Base-by-base conservation (phyloP, 2,888 invertebrate genomes). In the Pseudococcus jackbeardsleyi region DNA sequence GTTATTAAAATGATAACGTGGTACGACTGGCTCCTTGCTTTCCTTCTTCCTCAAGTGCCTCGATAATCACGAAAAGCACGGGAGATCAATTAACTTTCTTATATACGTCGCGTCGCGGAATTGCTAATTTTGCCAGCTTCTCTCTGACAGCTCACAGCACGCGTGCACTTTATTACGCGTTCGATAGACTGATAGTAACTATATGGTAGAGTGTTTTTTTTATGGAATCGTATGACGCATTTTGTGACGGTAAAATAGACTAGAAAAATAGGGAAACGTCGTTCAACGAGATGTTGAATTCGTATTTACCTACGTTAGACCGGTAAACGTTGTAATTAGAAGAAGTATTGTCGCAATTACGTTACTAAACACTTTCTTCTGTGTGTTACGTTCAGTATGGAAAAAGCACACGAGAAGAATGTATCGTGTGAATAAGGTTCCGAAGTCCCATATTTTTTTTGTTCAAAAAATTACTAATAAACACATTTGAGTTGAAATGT, bases 11-110 rank as follows among this genome's bases (percentile, higher is more conserved):
- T 33, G 26, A 33, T 33, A 33, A 33, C 26, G 26, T 33, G 26
- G 1, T 33, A 33, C 19, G 19, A 1, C 6, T 19, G 59, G 50
- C 50, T 17, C 50, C 12, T 50, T 0, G 15, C 50, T 5, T 50
- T 17, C 3, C 26, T 33, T 33, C 26, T 33, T 33, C 26, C 26
- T 33, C 26, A 33, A 12, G 50, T 17, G 15, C 15, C 50, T 12
- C 17, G n/a, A 59, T 19, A 59, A 59, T 59, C 19, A 59, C 59
- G 19, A 59, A 59, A 59, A 59, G 59, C 59, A 19, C 59, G 59
- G 59, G 59, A 59, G 59, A 59, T 59, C 59, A 59, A 59, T 59
- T 59, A 59, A 59, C 59, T 59, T 59, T 59, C 59, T 33, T 33
- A 33, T 33, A 33, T 33, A 33, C 26, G 26, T 33, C 26, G n/a